Evolutionary conservation across 2,113 vertebrate genomes (phyloP).

Genomic region (Diadophis punctatus): DNA sequence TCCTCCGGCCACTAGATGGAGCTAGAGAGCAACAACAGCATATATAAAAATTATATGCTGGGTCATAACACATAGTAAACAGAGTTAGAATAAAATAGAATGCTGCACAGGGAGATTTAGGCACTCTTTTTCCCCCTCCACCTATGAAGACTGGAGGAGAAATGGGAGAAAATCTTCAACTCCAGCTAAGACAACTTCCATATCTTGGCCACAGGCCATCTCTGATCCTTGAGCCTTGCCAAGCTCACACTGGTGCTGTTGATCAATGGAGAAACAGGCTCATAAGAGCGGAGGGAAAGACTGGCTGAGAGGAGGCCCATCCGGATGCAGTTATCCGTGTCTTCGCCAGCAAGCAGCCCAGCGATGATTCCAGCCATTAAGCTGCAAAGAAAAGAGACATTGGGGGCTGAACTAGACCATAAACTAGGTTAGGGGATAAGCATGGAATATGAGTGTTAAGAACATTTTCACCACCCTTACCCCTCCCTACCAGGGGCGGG

Average conservation of each 20-base stretch:
- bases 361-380: slow-evolving; percentile 81
- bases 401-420: background rate
- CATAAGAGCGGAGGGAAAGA: slow-evolving; percentile 70
- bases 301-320: slow-evolving; percentile 79
- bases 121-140: background rate
- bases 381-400: slow-evolving; percentile 61
- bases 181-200: slow-evolving; percentile 46
- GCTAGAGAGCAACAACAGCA: no score
- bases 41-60: no score
- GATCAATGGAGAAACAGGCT: slow-evolving; percentile 72
- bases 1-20: no score
- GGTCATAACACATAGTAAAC: background rate
- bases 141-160: background rate
- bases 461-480: background rate
- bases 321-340: slow-evolving; percentile 74
- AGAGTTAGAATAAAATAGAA: background rate
- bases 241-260: slow-evolving; percentile 65
- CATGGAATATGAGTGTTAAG: background rate
- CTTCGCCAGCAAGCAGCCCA: slow-evolving; percentile 70
- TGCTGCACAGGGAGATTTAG: background rate
- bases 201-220: slow-evolving; percentile 65
- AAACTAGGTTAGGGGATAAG: background rate
- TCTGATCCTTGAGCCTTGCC: slow-evolving; percentile 47
- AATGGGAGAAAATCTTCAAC: background rate
- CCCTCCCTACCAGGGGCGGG: background rate